phyloP scores from a whole-genome alignment of 2,797 vertebrate genomes.

The Characodon lateralis region DNA sequence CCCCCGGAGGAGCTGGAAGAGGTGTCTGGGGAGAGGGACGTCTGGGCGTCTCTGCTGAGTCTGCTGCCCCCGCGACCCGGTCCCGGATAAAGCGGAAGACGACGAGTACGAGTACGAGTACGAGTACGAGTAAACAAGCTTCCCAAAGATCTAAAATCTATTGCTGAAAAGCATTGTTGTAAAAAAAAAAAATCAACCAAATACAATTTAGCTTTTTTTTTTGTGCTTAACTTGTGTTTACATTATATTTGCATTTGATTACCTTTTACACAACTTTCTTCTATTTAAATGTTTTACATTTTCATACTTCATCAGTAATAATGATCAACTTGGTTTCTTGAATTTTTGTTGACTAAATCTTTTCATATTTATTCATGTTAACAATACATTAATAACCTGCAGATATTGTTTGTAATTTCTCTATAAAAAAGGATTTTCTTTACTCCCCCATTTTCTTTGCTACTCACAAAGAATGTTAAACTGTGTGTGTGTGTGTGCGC shows the following conservation, averaged over 20 bases:
- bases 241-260: not conserved
- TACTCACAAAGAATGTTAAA: slow-evolving; percentile 56
- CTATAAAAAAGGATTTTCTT: slow-evolving; percentile 27
- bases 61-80: no score
- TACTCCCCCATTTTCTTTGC: slow-evolving; percentile 40
- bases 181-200: not conserved
- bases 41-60: no score
- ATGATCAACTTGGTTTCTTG: not conserved
- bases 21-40: no score
- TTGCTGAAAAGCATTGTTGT: not conserved
- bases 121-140: not conserved
- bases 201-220: not conserved
- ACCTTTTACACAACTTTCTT: not conserved
- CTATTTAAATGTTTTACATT: not conserved
- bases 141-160: no score
- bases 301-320: not conserved
- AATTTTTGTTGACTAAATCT: slow-evolving; percentile 9
- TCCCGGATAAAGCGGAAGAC: no score
- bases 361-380: slow-evolving; percentile 28
- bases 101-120: no score
- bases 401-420: slow-evolving; percentile 34
- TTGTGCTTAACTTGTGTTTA: not conserved
- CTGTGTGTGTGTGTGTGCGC: slow-evolving; percentile 5
- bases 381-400: slow-evolving; percentile 37
- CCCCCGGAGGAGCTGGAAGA: no score